Evolutionary conservation across 2,797 vertebrate species (phyloP).

Genomic region (Danio aesculapii): DNA sequence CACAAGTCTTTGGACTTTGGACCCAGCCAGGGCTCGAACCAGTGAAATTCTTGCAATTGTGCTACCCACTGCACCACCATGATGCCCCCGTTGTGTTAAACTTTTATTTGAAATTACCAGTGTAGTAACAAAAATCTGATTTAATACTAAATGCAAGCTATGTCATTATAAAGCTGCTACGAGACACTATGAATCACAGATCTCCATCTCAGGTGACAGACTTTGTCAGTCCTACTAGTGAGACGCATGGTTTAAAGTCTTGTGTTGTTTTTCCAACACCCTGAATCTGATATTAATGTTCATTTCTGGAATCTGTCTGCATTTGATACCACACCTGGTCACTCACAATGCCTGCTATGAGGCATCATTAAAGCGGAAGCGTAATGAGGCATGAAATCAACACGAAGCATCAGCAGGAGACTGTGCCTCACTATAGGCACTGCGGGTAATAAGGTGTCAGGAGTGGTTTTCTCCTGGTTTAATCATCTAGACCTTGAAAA

Average conservation of each 20-base stretch:
- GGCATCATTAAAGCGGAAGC: slow-evolving; percentile 78
- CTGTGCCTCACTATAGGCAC: slow-evolving; percentile 73
- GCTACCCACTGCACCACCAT: too few relatives aligned
- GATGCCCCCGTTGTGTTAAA: too few relatives aligned
- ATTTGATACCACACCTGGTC: slow-evolving; percentile 69
- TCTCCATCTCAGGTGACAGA: background rate
- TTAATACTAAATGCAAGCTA: too few relatives aligned
- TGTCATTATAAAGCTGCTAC: background rate
- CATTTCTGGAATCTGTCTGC: slow-evolving; percentile 71
- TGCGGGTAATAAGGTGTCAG: slow-evolving; percentile 84
- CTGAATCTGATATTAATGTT: slow-evolving; percentile 65
- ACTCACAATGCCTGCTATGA: slow-evolving; percentile 62
- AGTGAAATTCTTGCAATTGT: too few relatives aligned
- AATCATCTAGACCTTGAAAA: slow-evolving; percentile 80
- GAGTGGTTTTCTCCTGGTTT: slow-evolving; percentile 77
- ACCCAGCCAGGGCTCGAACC: too few relatives aligned
- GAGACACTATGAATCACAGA: background rate
- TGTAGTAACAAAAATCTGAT: too few relatives aligned
- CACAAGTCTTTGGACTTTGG: too few relatives aligned
- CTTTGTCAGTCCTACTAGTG: background rate
- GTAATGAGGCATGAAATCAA: slow-evolving; percentile 85
- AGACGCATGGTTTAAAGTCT: background rate
- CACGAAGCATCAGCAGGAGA: slow-evolving; percentile 73
- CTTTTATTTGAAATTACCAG: too few relatives aligned
- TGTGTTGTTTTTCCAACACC: background rate